Evolutionary conservation across 1,140 invertebrate genomes (phyloP).

Genomic region (Pomacea maculata): DNA sequence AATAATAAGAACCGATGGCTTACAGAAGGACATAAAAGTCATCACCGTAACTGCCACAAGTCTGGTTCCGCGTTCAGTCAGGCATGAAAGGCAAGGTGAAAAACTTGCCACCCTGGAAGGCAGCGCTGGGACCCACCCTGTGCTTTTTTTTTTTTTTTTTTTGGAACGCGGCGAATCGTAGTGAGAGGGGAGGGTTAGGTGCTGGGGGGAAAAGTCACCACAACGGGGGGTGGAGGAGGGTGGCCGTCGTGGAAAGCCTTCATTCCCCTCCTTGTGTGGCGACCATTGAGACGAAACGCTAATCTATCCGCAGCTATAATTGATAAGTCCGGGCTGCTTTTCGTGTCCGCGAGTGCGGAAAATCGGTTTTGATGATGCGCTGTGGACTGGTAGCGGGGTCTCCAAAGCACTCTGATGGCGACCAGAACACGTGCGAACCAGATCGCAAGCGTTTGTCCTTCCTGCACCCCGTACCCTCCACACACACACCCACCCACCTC

Average conservation of each 20-base stretch:
- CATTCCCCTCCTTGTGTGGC: neutral
- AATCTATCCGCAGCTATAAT: slow-evolving; percentile 12
- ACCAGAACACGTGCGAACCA: no score
- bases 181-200: no score
- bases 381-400: no score
- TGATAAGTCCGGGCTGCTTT: slow-evolving; percentile 19
- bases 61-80: slow-evolving; percentile 1
- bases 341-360: slow-evolving; percentile 3
- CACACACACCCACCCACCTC: no score
- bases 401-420: no score
- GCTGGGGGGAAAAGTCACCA: neutral
- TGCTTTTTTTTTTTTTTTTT: neutral
- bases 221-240: neutral
- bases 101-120: slow-evolving; percentile 8
- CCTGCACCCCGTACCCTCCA: no score
- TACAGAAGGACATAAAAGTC: neutral
- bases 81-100: slow-evolving; percentile 17
- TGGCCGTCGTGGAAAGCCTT: neutral
- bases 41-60: neutral
- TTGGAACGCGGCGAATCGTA: no score
- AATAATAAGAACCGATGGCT: neutral
- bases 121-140: neutral
- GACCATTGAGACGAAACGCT: slow-evolving; percentile 3
- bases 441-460: no score
- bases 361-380: slow-evolving; percentile 25